Evolutionary conservation across 2,113 vertebrate species (phyloP), one percentile per base, ranked within the genome.

Genomic region (Tyrannus savana): DNA sequence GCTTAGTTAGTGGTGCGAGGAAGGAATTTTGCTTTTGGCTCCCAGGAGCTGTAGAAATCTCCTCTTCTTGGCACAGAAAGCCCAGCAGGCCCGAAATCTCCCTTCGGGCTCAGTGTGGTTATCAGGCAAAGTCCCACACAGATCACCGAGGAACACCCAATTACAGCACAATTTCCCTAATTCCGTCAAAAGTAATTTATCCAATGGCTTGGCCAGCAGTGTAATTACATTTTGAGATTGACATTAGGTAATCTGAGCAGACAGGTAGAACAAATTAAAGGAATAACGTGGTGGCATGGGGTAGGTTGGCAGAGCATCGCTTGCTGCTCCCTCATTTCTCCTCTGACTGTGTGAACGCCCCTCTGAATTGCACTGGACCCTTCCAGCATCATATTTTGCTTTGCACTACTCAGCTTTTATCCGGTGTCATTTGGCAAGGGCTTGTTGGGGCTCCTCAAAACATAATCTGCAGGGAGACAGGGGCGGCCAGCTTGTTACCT

Each of bases 221-320:
- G 22, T 77, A 53, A 71, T 44, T 90, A n/a, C 41, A 53, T 31
- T 0, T 55, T 72, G 83, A 92, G 73, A 19, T 25, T 92, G 60
- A 35, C 39, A 35, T 84, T 67, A 87, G 72, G 49, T 92, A 87
- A 97, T 92, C 79, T 46, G 76, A 92, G 83, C 85, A 94, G 93
- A 91, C 93, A 95, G 79, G 92, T 92, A 92, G 88, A 95, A 92
- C 72, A 87, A 92, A 91, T 96, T 63, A 81, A 86, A 92, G 88
- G 28, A 72, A 25, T 84, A 68, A 60, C 67, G 30, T 56, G 73
- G 73, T 56, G 76, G 47, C n/a, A 11, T 12, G 2, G 76, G 8
- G 37, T 75, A 13, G 79, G 76, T 39, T 86, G 55, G 46, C 0
- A 0, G 63, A 59, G n/a, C 1, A 1, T 5, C 28, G 22, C n/a